Percentiles rank a stretch among this genome's conserved stretches.
Conservation (phyloP, 2,113 vertebrate genomes). For the Ailurus styani region DNA sequence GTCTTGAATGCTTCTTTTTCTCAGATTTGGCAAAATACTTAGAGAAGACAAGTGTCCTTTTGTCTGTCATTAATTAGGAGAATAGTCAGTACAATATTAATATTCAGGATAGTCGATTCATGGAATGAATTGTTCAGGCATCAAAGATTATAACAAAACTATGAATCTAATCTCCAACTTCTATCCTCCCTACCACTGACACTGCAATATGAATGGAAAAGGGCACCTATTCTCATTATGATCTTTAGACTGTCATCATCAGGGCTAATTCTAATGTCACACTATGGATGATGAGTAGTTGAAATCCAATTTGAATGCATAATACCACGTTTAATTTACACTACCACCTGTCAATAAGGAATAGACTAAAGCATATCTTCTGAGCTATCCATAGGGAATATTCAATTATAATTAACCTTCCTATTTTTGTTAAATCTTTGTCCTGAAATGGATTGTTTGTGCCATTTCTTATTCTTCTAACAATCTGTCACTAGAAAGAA, state of each 20-base stretch:
- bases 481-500: constrained; percentile 62
- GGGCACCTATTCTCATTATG: constrained; percentile 69
- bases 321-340: constrained; percentile 80
- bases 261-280: constrained; percentile 75
- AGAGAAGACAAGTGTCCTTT: constrained; percentile 34
- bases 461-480: constrained; percentile 68
- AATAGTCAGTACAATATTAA: constrained; percentile 42
- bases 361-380: constrained; percentile 71
- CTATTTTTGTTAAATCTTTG: constrained; percentile 65
- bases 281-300: constrained; percentile 76
- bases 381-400: constrained; percentile 77
- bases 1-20: neutral
- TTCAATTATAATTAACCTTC: constrained; percentile 78
- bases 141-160: constrained; percentile 63
- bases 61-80: constrained; percentile 52
- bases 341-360: constrained; percentile 82
- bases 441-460: constrained; percentile 69
- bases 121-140: constrained; percentile 48
- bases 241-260: constrained; percentile 67
- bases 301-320: constrained; percentile 83
- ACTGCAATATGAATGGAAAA: constrained; percentile 65
- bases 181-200: constrained; percentile 17
- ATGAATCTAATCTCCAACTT: constrained; percentile 63
- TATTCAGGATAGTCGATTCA: constrained; percentile 56
- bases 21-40: constrained; percentile 9